These are phyloP conservation scores for Epinotia demarniana DNA, from an alignment of 2,888 invertebrate species.

Conservation along the genomic window DNA sequence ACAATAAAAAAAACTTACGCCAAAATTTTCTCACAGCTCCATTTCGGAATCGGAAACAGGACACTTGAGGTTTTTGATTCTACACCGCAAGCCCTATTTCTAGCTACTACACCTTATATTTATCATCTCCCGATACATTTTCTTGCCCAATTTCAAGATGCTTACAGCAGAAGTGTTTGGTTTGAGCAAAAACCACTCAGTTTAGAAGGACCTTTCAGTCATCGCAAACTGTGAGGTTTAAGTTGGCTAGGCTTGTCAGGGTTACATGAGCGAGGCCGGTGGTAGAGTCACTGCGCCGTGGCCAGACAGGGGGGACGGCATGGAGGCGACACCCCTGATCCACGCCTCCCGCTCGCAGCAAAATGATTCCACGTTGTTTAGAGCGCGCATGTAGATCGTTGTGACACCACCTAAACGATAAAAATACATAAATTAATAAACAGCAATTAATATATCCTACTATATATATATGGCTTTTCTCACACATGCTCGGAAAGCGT, in stretches of 20 bases:
- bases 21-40: not conserved
- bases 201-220: not conserved
- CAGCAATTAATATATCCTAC: not conserved
- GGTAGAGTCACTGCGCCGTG: slow-evolving; percentile 79
- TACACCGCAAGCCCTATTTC: not conserved
- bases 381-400: slow-evolving; percentile 86
- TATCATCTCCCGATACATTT: not conserved
- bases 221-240: not conserved
- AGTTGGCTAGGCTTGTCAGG: not conserved
- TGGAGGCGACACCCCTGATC: slow-evolving; percentile 85
- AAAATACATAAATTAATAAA: too few relatives aligned
- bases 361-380: slow-evolving; percentile 88
- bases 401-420: slow-evolving; percentile 83
- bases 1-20: slow-evolving; percentile 8
- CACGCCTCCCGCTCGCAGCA: slow-evolving; percentile 85
- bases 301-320: slow-evolving; percentile 87
- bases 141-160: not conserved
- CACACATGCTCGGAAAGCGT: too few relatives aligned
- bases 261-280: slow-evolving; percentile 77
- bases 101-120: not conserved
- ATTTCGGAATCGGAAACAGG: not conserved
- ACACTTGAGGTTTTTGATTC: not conserved
- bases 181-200: not conserved
- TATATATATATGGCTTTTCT: too few relatives aligned
- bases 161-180: not conserved